These are phyloP conservation scores for Neelides folsomi DNA, from an alignment of 2,888 invertebrate species.

Conservation along the genomic window DNA sequence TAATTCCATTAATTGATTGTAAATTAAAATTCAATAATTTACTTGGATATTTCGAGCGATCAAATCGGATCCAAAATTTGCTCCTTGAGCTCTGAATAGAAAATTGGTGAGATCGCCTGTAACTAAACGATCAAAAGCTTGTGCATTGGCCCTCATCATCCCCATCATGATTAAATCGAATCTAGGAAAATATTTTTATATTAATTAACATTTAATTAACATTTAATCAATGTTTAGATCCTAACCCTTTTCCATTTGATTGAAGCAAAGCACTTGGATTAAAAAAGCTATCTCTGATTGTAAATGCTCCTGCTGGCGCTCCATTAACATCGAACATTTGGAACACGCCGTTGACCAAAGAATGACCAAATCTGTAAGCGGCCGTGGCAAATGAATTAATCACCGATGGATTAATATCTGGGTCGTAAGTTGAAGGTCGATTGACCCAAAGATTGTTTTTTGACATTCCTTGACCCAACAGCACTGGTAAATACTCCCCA, in stretches of 20 bases:
- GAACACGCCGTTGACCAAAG: conserved; percentile 20
- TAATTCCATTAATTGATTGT: not conserved
- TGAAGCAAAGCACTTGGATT: too few species aligned
- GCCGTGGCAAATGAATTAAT: conserved; percentile 32
- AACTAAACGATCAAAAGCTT: conserved; percentile 35
- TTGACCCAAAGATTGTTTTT: conserved; percentile 10
- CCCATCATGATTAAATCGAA: conserved; percentile 33
- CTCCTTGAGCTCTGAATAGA: conserved; percentile 19
- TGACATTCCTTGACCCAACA: conserved; percentile 23
- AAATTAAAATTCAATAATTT: not conserved
- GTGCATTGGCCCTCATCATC: conserved; percentile 33
- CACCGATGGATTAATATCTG: conserved; percentile 18
- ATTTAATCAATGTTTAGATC: too few species aligned
- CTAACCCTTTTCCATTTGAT: conserved; percentile 19
- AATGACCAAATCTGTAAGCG: conserved; percentile 31
- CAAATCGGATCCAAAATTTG: conserved; percentile 29
- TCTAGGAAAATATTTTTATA: too few species aligned
- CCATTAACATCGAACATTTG: conserved; percentile 9
- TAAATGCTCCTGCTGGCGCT: conserved; percentile 9
- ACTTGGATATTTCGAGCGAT: conserved; percentile 32
- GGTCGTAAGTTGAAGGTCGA: conserved; percentile 16
- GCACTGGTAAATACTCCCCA: conserved; percentile 29
- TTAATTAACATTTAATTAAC: too few species aligned
- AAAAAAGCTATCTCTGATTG: conserved; percentile 21
- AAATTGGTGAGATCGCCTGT: conserved; percentile 34